These are phyloP conservation scores for Abrostola triplasia DNA, from an alignment of 2,888 invertebrate species.

Conservation along the genomic window DNA sequence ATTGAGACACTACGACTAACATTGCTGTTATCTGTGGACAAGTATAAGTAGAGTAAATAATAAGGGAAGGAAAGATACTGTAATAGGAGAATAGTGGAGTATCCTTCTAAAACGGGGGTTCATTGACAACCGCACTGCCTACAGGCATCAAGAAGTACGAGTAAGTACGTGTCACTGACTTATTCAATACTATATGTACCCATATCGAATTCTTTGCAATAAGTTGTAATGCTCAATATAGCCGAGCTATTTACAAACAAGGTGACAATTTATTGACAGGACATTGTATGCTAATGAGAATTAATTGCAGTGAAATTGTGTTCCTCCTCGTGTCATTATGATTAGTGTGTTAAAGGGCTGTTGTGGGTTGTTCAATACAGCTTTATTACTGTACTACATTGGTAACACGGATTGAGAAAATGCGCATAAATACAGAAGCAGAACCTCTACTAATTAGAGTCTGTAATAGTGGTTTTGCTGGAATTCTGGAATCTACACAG, in stretches of 20 bases:
- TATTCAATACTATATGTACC: constrained; percentile 60
- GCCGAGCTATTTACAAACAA: constrained; percentile 76
- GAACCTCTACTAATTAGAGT: background rate
- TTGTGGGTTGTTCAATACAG: constrained; percentile 12
- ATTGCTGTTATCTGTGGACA: constrained; percentile 18
- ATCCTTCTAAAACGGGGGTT: constrained; percentile 63
- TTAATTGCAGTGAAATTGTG: constrained; percentile 78
- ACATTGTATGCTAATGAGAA: constrained; percentile 74
- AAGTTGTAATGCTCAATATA: constrained; percentile 66
- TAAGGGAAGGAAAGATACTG: constrained; percentile 46
- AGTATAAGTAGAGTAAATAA: constrained; percentile 5
- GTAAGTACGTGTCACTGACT: constrained; percentile 73
- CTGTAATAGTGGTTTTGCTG: background rate
- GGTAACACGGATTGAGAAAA: background rate
- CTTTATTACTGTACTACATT: constrained; percentile 15
- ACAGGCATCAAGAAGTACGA: background rate
- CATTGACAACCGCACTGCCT: constrained; percentile 52
- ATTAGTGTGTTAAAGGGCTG: constrained; percentile 28
- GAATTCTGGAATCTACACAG: too few species aligned
- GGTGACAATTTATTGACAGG: constrained; percentile 79
- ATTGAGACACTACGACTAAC: constrained; percentile 9
- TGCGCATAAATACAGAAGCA: background rate
- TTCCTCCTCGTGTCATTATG: constrained; percentile 56
- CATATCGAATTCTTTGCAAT: constrained; percentile 67
- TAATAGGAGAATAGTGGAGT: constrained; percentile 51